Base-by-base conservation (phyloP, 2,888 invertebrate genomes). In the Apamea monoglypha region DNA sequence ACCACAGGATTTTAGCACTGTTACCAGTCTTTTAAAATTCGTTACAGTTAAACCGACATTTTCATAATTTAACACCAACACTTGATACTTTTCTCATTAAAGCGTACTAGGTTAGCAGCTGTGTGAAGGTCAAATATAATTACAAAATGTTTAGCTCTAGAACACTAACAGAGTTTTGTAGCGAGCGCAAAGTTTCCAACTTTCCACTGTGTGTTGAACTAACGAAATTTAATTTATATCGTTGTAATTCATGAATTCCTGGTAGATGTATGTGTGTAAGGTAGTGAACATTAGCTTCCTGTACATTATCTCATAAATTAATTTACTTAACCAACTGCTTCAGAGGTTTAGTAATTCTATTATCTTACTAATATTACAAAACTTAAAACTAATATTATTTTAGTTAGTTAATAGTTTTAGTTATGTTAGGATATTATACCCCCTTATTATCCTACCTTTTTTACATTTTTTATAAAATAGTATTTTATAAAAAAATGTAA, bases 71-170 rank as follows among this genome's bases (percentile, higher is more conserved):
- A 80, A 70, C 7, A 63, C 25, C 59, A 69, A 69, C 53, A 61
- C 1, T 32, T 63, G 21, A 29, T 21, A 75, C 72, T 73, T 79
- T 79, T 63, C 63, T 66, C 79, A 87, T 74, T 72, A 68, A 53
- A 63, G 7, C 6, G 32, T 67, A 82, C 72, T 50, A 64, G 70
- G 69, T 32, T 73, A 77, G 72, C 82, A 85, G 69, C 86, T 74
- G 59, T 21, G 56, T 61, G 72, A 86, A 86, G 87, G 83, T 86
- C 74, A 86, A 86, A 86, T 88, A 86, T 86, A 82, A 86, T 86
- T 86, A 88, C 76, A 68, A 86, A 86, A 83, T 86, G 83, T 83
- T 88, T 68, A 76, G 63, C 36, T 63, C 78, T 83, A 29, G 70
- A 88, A 74, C 69, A 76, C 71, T 88, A 87, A 88, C 78, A 87